Base-by-base conservation (phyloP, 2,888 invertebrate genomes). In the Trimorus sp. region DNA sequence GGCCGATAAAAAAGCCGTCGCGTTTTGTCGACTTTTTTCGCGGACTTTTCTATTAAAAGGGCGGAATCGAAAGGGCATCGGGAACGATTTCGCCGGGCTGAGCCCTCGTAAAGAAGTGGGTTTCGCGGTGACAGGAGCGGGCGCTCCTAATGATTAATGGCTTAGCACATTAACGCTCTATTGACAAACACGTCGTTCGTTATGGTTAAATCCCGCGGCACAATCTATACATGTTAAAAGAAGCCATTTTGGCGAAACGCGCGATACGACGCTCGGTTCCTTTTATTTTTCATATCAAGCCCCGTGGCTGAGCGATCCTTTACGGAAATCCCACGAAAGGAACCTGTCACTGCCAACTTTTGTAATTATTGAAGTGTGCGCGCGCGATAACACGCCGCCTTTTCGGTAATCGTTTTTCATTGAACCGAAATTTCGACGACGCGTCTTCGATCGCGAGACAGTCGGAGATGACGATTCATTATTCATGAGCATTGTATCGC, bases 101-200 rank as follows among this genome's bases (percentile, higher is more conserved):
- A 75, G 69, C 78, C 76, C 84, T 82, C 81, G 65, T 56, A 82
- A 81, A 82, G 79, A 71, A 79, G 77, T 71, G 86, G 86, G 87
- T 85, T 87, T 84, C 74, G 86, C 87, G 89, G 86, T 90, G 90
- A 89, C 90, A 90, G 89, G 86, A 88, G 83, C 87, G 88, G 86
- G 79, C 88, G 87, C 87, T 84, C 88, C 89, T 90, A 91, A 92
- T 92, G 92, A 92, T 92, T 92, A 92, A 92, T 92, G 92, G 91
- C 91, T 91, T 90, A 92, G 90, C 88, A 90, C 92, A 92, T 92
- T 92, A 92, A 92, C 92, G 89, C 89, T 87, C 92, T 90, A 92
- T 92, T 92, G 92, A 92, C 92, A 92, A 92, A 91, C 92, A 90
- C 88, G 89, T 89, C 89, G 88, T 89, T 88, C 89, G 87, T 88